These are phyloP conservation scores for Bradysia coprophila DNA, from an alignment of 1,140 invertebrate species.

Conservation along the genomic window DNA sequence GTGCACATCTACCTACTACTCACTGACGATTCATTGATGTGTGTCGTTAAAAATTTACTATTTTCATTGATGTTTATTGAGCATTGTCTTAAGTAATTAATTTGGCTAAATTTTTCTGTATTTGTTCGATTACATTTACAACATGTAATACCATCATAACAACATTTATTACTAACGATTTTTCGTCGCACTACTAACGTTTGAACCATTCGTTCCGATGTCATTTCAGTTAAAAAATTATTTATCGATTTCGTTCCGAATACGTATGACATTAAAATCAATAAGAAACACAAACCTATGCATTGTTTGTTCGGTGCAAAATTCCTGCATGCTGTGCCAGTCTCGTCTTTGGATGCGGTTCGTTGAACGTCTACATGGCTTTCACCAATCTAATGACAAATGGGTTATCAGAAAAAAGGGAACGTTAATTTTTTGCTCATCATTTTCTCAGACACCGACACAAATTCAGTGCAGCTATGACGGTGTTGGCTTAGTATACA, in stretches of 20 bases:
- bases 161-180: neutral
- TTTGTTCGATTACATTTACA: neutral
- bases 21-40: slow-evolving; percentile 1
- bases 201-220: neutral
- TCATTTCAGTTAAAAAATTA: neutral
- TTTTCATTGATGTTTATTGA: no score
- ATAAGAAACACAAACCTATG: slow-evolving; percentile 22
- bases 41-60: slow-evolving; percentile 1
- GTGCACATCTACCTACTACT: no score
- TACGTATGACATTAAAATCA: slow-evolving; percentile 12
- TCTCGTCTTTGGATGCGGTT: slow-evolving; percentile 4
- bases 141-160: neutral
- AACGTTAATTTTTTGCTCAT: neutral
- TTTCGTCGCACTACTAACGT: neutral
- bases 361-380: slow-evolving; percentile 8
- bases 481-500: neutral
- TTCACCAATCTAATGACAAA: slow-evolving; percentile 18
- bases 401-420: neutral
- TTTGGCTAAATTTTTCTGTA: neutral
- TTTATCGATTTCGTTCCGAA: neutral
- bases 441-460: neutral
- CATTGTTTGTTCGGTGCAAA: slow-evolving; percentile 13
- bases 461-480: neutral
- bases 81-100: slow-evolving; percentile 1
- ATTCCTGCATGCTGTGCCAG: slow-evolving; percentile 3